Conservation (phyloP, 1,140 invertebrate genomes). For the Carcinoscorpius rotundicauda region DNA sequence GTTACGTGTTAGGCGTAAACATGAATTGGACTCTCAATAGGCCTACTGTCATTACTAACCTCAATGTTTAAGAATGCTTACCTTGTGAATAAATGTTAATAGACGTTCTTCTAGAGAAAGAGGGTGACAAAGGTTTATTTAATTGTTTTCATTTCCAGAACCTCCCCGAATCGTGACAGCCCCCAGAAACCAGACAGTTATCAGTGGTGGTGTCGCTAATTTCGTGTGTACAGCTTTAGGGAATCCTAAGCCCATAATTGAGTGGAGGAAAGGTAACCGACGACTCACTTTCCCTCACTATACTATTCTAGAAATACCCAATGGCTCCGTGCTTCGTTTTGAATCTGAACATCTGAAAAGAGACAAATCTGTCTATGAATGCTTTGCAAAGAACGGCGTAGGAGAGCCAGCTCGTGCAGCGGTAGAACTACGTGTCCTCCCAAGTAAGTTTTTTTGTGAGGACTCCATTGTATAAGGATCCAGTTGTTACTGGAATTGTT, state of each 20-base stretch:
- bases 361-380: slow-evolving; percentile 86
- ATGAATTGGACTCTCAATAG: too few species aligned
- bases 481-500: too few species aligned
- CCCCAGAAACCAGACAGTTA: slow-evolving; percentile 73
- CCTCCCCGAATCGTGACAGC: slow-evolving; percentile 76
- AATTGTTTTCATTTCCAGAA: slow-evolving; percentile 45
- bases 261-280: slow-evolving; percentile 37
- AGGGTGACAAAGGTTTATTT: too few species aligned
- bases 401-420: slow-evolving; percentile 78
- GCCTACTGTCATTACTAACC: too few species aligned
- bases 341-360: slow-evolving; percentile 74
- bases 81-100: too few species aligned
- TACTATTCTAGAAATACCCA: slow-evolving; percentile 38
- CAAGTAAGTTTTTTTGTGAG: slow-evolving; percentile 49
- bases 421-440: slow-evolving; percentile 73
- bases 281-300: slow-evolving; percentile 32
- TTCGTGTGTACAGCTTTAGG: slow-evolving; percentile 90
- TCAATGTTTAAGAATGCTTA: too few species aligned
- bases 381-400: slow-evolving; percentile 90
- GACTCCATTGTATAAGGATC: too few species aligned
- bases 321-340: slow-evolving; percentile 76
- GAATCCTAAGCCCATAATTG: slow-evolving; percentile 51
- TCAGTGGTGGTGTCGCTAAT: slow-evolving; percentile 75
- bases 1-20: too few species aligned
- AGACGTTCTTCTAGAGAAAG: too few species aligned